Conservation (phyloP, 30 jellyfish, hydroid and myxozoan genomes). For the Mastigias papua region DNA sequence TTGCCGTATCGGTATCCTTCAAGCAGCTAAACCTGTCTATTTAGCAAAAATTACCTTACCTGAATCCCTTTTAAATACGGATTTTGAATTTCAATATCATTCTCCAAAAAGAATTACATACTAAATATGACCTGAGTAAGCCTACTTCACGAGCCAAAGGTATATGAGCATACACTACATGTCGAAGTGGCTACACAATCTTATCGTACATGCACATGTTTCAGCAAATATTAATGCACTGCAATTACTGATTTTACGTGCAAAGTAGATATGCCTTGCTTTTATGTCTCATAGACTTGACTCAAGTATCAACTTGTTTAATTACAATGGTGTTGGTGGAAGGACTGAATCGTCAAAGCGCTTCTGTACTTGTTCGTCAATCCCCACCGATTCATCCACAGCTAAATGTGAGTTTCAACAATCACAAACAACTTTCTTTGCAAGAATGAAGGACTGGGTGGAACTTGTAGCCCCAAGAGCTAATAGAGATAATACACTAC, state of each 20-base stretch:
- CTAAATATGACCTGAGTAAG: not conserved
- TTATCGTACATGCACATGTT: not conserved
- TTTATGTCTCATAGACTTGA: not conserved
- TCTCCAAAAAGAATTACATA: not conserved
- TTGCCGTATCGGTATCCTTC: too few relatives aligned
- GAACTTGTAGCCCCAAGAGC: conserved; percentile 14
- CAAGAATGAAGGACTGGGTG: not conserved
- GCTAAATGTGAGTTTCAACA: conserved; percentile 11
- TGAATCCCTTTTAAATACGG: not conserved
- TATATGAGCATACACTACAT: not conserved
- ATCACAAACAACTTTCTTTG: conserved; percentile 18
- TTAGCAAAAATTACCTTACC: not conserved
- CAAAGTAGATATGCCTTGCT: not conserved
- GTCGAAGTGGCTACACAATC: not conserved
- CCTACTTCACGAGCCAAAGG: not conserved
- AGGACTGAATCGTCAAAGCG: not conserved
- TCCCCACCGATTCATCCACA: not conserved
- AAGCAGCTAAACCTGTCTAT: not conserved
- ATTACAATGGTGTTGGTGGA: not conserved
- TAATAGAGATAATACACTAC: not conserved
- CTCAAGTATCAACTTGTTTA: not conserved
- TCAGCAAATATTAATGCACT: not conserved
- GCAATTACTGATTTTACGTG: not conserved
- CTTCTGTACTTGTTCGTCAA: conserved; percentile 33
- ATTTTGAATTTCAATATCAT: not conserved